These are phyloP conservation scores for Magallana nippona DNA, from an alignment of 2,888 invertebrate genomes.

Conservation along the genomic window DNA sequence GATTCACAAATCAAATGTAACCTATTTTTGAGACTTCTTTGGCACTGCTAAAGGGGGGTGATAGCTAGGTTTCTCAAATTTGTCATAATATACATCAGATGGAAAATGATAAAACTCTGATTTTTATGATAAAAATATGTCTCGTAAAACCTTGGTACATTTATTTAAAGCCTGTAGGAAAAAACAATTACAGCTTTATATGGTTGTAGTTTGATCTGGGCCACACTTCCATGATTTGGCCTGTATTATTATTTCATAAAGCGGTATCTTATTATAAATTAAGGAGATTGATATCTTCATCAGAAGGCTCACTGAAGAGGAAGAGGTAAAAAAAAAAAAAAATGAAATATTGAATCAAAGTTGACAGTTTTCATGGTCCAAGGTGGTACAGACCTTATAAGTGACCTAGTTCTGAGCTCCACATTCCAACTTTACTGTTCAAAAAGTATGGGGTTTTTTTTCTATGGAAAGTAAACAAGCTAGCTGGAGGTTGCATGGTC, in stretches of 20 bases:
- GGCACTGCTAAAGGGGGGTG: neutral
- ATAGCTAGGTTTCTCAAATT: constrained; percentile 23
- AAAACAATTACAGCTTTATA: constrained; percentile 14
- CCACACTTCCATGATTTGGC: neutral
- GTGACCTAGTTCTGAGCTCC: constrained; percentile 6
- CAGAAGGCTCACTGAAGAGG: neutral
- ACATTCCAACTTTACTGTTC: neutral
- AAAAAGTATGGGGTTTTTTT: neutral
- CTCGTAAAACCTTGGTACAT: neutral
- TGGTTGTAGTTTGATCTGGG: neutral
- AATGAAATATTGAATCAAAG: neutral
- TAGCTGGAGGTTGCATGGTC: neutral
- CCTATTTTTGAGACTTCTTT: neutral
- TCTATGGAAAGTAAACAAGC: neutral
- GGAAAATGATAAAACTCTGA: constrained; percentile 12
- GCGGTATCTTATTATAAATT: neutral
- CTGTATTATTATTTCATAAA: constrained; percentile 21
- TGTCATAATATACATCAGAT: constrained; percentile 23
- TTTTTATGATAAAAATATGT: constrained; percentile 29
- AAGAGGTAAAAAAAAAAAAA: neutral
- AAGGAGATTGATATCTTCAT: constrained; percentile 22
- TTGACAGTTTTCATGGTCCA: constrained; percentile 2
- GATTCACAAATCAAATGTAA: constrained; percentile 31
- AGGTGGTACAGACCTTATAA: neutral
- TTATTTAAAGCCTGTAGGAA: neutral